Base-by-base conservation (phyloP, 2,797 vertebrate species). In the Trachops cirrhosus region DNA sequence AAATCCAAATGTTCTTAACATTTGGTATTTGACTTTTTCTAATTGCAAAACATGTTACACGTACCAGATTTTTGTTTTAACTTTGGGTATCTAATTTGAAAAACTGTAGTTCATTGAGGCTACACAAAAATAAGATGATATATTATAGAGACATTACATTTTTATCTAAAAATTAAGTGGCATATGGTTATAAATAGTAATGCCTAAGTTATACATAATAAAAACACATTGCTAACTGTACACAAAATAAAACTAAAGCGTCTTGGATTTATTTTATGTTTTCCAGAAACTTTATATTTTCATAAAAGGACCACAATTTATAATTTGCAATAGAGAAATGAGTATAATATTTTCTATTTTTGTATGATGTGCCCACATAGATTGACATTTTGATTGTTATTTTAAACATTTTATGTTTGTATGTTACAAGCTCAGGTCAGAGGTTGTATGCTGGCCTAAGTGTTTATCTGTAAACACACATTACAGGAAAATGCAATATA, bases 101-200 rank as follows among this genome's bases (percentile, higher is more conserved):
- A 86, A 90, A 67, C 11, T 68, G 1, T 44, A 92, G 44, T 70
- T 80, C 22, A 92, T 62, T 85, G 70, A 80, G 34, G 21, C 8
- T 82, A 91, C 14, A 52, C 86, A 92, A 79, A 78, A 87, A 92
- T 73, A 79, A 78, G 86, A 92, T 73, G 41, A 37, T 80, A 39
- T 39, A 79, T 29, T 87, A 78, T 3, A 87, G 32, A 62, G 12
- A 59, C 29, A 74, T 77, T 85, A 84, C 62, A 37, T 44, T 89
- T 80, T 87, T 68, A 73, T 75, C 46, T 93, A 75, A 71, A 83
- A 92, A 78, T 85, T 91, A 54, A 94, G 32, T 93, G 80, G 52
- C 44, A 32, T 9, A 16, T 52, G 3, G 29, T 26, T 85, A 26
- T 52, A 6, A 46, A 32, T 46, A 85, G 14, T 71, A 75, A 32